Evolutionary conservation across 2,888 invertebrate genomes (phyloP), one percentile per base, ranked within the genome.

Genomic region (Sycophila texana): DNA sequence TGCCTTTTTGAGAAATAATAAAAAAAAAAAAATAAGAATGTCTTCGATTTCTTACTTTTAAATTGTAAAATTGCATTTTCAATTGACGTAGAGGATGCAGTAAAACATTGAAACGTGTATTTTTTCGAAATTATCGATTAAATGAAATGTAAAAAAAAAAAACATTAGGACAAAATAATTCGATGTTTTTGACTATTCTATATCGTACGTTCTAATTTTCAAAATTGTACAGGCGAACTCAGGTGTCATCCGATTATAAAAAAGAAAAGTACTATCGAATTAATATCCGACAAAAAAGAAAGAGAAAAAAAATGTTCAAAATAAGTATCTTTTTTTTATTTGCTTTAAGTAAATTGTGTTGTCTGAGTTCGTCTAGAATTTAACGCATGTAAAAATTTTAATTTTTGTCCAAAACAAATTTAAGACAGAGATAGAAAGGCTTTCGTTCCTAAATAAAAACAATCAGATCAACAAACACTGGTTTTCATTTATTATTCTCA

Each of bases 391-490:
- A 26, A n/a, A 70, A 65, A 78, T 73, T 80, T 80, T 74, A 67
- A 78, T 71, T 60, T 67, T 76, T 74, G 73, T 63, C 63, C 39
- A 76, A 71, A 70, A 26, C 26, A 80, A 66, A 77, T 57, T 61
- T 49, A 74, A 79, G 73, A 77, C 76, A 70, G 76, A 81, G 76
- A 80, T 78, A 78, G 65, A 79, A 75, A 77, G 77, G 77, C 77
- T 77, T 82, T 80, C 60, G 74, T 74, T 82, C 74, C 65, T 68
- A 57, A 82, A 82, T 80, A 78, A 83, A 79, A 79, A 79, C 39
- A 80, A 81, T 75, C 75, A 68, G 78, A 55, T 63, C 70, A 47
- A 61, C 53, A 70, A 39, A 39, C 39, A 39, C 10, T 39, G 5
- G 39, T 39, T 30, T 14, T 7, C 10, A n/a, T 4, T 26, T n/a